Evolutionary conservation across 2,888 invertebrate genomes (phyloP).

Genomic region (Aporophyla nigra): DNA sequence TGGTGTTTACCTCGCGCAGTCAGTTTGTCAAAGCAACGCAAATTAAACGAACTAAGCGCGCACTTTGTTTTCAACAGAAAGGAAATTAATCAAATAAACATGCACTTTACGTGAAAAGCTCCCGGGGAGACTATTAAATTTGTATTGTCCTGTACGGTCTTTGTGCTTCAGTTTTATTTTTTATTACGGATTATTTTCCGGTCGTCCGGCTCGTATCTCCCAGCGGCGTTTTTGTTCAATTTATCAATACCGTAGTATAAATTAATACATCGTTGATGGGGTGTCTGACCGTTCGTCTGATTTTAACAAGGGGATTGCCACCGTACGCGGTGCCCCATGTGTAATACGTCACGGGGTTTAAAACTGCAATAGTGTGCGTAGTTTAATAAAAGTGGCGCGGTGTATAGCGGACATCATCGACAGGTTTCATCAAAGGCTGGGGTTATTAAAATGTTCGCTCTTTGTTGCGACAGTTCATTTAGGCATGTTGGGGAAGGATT

Average conservation of each 20-base stretch:
- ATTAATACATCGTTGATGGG: slow-evolving; percentile 28
- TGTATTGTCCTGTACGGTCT: slow-evolving; percentile 1
- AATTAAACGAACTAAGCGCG: not conserved
- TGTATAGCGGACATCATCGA: slow-evolving; percentile 24
- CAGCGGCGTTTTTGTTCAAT: slow-evolving; percentile 5
- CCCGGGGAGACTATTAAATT: not conserved
- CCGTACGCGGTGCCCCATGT: not conserved
- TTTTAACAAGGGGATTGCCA: slow-evolving; percentile 25
- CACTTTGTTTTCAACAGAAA: slow-evolving; percentile 7
- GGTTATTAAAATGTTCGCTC: slow-evolving; percentile 47
- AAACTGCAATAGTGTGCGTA: slow-evolving; percentile 31
- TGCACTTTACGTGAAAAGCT: slow-evolving; percentile 23
- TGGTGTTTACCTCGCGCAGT: not conserved
- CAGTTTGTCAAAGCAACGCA: not conserved
- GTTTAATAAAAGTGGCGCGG: slow-evolving; percentile 18
- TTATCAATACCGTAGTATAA: slow-evolving; percentile 14
- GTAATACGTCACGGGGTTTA: slow-evolving; percentile 9
- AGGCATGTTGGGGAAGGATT: not conserved
- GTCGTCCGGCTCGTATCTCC: not conserved
- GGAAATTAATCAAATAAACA: slow-evolving; percentile 32
- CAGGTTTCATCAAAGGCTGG: slow-evolving; percentile 38
- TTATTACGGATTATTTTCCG: not conserved
- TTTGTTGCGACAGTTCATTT: slow-evolving; percentile 15
- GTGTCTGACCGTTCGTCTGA: slow-evolving; percentile 34
- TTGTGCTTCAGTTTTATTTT: not conserved